These are phyloP conservation scores for Hemichromis elongatus DNA, from an alignment of 2,113 vertebrate species.

Conservation along the genomic window DNA sequence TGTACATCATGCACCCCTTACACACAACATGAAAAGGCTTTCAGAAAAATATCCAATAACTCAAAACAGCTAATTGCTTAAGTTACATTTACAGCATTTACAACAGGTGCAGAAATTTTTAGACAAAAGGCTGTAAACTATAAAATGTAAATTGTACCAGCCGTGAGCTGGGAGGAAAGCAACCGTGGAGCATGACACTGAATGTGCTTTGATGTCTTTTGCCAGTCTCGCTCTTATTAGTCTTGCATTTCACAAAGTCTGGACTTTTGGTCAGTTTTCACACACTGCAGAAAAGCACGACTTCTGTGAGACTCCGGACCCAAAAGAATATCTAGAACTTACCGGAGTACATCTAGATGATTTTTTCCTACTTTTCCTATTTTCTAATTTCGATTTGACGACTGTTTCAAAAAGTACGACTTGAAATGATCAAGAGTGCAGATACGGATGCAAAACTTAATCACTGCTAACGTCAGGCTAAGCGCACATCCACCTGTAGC, in stretches of 20 bases:
- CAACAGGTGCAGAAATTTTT: conserved; percentile 33
- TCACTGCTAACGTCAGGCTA: not conserved
- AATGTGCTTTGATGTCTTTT: not conserved
- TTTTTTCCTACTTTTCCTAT: not conserved
- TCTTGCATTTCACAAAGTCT: not conserved
- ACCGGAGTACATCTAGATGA: not conserved
- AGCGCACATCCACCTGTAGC: not conserved
- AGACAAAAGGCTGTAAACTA: conserved; percentile 25
- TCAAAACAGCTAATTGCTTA: conserved; percentile 28
- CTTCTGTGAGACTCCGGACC: not conserved
- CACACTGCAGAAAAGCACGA: not conserved
- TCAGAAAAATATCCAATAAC: conserved; percentile 50
- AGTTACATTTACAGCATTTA: conserved; percentile 17
- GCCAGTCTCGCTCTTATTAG: not conserved
- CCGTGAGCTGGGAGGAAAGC: not conserved
- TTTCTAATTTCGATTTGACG: not conserved
- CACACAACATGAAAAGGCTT: conserved; percentile 56
- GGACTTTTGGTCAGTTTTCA: not conserved
- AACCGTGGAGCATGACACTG: not conserved
- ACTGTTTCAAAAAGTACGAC: not conserved
- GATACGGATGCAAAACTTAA: not conserved
- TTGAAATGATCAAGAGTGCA: not conserved
- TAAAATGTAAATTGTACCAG: conserved; percentile 22
- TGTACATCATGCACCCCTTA: conserved; percentile 34
- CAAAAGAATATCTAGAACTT: not conserved